Base-by-base conservation (phyloP, 2,797 vertebrate species). In the Mastacembelus armatus region DNA sequence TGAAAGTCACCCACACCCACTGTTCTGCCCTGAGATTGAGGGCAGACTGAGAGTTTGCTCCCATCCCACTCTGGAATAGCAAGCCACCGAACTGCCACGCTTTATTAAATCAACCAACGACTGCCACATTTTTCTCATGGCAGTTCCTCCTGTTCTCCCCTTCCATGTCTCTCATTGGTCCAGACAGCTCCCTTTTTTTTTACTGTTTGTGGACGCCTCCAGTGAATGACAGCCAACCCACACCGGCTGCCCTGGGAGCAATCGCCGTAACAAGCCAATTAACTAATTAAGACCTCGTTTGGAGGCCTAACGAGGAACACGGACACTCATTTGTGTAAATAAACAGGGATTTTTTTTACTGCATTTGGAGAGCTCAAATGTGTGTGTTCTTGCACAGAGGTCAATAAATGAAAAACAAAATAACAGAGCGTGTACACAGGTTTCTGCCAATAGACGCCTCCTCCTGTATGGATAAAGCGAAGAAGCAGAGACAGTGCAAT, bases 221-320 rank as follows among this genome's bases (percentile, higher is more conserved):
- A 36, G 81, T 90, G 89, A 92, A 90, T 89, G 91, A 91, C 90
- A 90, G 88, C 87, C 83, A 80, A 83, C 86, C 87, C 83, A 81
- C 88, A 78, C 66, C 42, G 69, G 51, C 83, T 72, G 85, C 88
- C 89, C 77, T 68, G 91, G 91, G 89, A 91, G 87, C 86, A 71
- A 89, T 90, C 66, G 82, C 73, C 64, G 51, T 92, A 92, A 92
- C 89, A 90, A 89, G 89, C 86, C 91, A 93, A 93, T 94, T 94
- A 92, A 92, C 90, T 90, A 89, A 94, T 94, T 92, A 93, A 90
- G 86, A 72, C 79, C 90, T 94, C 39, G 59, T 94, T 93, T 91
- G 80, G 81, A 80, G 69, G 71, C 52, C 66, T 93, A 94, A 93
- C 75, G 85, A 92, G 90, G 71, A 90, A 92, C 92, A 92, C 14